A percentile compares a stretch with the other conserved stretches of the same genome.
phyloP scores from a whole-genome alignment of 2,797 vertebrate species.

The Agapornis canus region DNA sequence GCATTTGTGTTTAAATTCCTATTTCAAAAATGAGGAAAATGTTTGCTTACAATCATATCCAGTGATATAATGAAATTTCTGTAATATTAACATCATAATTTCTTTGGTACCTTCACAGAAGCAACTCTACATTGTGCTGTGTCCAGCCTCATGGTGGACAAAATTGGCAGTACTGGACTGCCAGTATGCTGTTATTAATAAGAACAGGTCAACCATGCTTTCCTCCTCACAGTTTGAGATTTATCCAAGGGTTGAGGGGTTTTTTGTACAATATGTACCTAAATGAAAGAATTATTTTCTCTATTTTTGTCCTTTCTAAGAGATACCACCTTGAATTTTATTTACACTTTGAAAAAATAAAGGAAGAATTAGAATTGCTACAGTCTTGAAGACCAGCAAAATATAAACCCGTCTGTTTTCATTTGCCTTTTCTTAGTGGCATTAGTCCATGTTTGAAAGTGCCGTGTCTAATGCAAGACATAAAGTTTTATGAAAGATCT shows the following conservation, averaged over 20 bases:
- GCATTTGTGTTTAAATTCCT: neutral
- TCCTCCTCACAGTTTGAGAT: neutral
- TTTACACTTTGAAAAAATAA: neutral
- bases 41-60: neutral
- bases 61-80: neutral
- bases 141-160: neutral
- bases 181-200: neutral
- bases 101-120: neutral
- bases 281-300: neutral
- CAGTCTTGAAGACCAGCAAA: neutral
- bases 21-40: neutral
- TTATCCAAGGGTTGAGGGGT: neutral
- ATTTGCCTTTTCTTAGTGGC: conserved; percentile 21
- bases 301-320: neutral
- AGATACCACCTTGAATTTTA: neutral
- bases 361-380: neutral
- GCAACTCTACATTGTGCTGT: neutral
- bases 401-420: neutral
- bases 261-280: neutral
- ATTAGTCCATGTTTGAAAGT: neutral
- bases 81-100: neutral
- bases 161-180: neutral
- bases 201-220: neutral
- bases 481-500: neutral
- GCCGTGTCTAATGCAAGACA: neutral